These are phyloP conservation scores for Tyria jacobaeae DNA, from an alignment of 2,888 invertebrate species.

Conservation along the genomic window DNA sequence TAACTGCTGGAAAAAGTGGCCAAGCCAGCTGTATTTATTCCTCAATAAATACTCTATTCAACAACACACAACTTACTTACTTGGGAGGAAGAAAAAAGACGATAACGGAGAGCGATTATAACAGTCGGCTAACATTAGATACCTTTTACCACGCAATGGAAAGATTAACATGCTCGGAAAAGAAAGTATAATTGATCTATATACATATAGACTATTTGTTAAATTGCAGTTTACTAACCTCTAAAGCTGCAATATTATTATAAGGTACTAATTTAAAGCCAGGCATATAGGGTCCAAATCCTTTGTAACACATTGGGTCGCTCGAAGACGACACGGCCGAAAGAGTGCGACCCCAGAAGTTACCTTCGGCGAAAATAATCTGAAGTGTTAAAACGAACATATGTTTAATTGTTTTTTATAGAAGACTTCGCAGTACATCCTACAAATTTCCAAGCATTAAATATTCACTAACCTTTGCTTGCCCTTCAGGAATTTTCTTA, in stretches of 20 bases:
- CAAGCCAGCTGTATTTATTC: too few species aligned
- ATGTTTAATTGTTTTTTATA: background rate
- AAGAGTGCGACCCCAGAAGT: slow-evolving; percentile 98
- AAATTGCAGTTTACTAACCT: slow-evolving; percentile 82
- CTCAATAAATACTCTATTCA: too few species aligned
- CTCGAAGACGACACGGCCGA: slow-evolving; percentile 96
- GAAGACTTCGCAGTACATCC: too few species aligned
- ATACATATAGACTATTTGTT: background rate
- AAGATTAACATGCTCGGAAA: too few species aligned
- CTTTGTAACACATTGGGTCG: slow-evolving; percentile 93
- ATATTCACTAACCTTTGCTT: slow-evolving; percentile 89
- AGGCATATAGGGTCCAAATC: slow-evolving; percentile 98
- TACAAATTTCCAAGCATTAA: background rate
- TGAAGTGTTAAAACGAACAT: slow-evolving; percentile 43
- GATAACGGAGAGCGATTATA: too few species aligned
- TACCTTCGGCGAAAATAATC: slow-evolving; percentile 96
- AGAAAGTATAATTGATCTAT: too few species aligned
- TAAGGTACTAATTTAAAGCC: slow-evolving; percentile 95
- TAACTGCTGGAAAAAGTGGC: too few species aligned
- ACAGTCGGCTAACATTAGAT: too few species aligned
- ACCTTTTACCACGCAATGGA: too few species aligned
- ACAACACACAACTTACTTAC: too few species aligned
- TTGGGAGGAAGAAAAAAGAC: too few species aligned
- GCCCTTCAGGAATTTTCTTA: slow-evolving; percentile 93
- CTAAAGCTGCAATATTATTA: slow-evolving; percentile 92